Base-by-base conservation (phyloP, 2,888 invertebrate genomes). In the Linnaemya vulpina region DNA sequence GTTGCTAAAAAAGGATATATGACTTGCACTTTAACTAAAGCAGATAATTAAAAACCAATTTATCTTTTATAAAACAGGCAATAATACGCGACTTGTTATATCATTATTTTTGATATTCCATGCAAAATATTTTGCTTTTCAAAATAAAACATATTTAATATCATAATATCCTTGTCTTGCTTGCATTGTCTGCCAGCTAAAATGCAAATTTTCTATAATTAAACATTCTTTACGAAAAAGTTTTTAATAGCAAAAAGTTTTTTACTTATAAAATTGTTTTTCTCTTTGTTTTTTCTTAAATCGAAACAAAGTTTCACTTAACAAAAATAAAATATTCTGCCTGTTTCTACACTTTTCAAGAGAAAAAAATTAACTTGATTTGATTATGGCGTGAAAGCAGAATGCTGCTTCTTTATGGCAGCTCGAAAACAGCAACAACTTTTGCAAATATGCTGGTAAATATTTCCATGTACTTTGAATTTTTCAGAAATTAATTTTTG, bases 391-490 rank as follows among this genome's bases (percentile, higher is more conserved):
- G 10, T 70, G 30, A 25, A 65, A 67, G 55, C 4, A 0, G 13
- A 9, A 35, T 17, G 62, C 3, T 7, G 7, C 3, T 40, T 40
- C 40, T 40, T 40, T 40, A n/a, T 40, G 40, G 13, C 40, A 55
- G 53, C 8, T 20, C 8, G 38, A 38, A 22, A 35, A 20, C 15
- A 55, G 53, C 51, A 51, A 53, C n/a, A 70, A 0, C 17, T 43
- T 58, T 43, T 58, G 25, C 30, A 5, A 30, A 30, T 30, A 58
- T 17, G n/a, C 20, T 20, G 40, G 13, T 60, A 13, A n/a, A 40
- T 13, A 53, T 1, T 60, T 62, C n/a, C 53, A n/a, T 62, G 53
- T 62, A 20, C 78, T 70, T 62, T 78, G 51, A 78, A 70, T 53
- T 70, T 78, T 62, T n/a, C 13, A 49, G 20, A 43, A 65, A 53